Base-by-base conservation (phyloP, 2,888 invertebrate genomes). In the Orthosia gothica region DNA sequence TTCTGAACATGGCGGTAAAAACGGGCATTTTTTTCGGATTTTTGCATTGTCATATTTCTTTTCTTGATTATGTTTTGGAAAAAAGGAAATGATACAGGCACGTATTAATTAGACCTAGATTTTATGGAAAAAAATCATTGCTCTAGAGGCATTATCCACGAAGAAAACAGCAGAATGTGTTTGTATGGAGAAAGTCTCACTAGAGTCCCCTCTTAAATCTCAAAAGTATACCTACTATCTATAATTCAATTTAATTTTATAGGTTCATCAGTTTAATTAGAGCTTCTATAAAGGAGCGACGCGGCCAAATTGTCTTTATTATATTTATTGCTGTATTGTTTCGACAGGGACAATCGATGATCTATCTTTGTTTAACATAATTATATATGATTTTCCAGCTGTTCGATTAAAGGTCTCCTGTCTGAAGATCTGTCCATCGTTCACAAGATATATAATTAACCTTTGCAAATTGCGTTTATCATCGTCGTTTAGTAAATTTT, bases 301-400 rank as follows among this genome's bases (percentile, higher is more conserved):
- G 13, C 0, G 18, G 18, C 1, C 23, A 40, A 74, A 77, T 20
- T 77, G 74, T 57, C 0, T 16, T 65, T 32, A 20, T 65, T 32
- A 20, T 45, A 72, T 74, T 73, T 74, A 62, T 75, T 54, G 9
- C 18, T 0, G 26, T 15, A 77, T 74, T 77, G 74, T 77, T 45
- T 49, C 0, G 50, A 12, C 5, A 9, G 3, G 11, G 2, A 15
- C 7, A 4, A 15, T 4, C 4, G 68, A 55, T 11, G 9, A 52
- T 52, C 45, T 50, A 20, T 47, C 69, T 18, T 7, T 50, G 18
- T 18, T 76, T 12, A 18, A 9, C 3, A 13, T 76, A 58, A 58
- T 77, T 76, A 20, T 50, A 50, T 26, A 18, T 57, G 20, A 66
- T 26, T 76, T 55, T 40, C n/a, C 16, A n/a, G 15, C 12, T 20